Base-by-base conservation (phyloP, 2,113 vertebrate genomes). In the Ptilonorhynchus violaceus region DNA sequence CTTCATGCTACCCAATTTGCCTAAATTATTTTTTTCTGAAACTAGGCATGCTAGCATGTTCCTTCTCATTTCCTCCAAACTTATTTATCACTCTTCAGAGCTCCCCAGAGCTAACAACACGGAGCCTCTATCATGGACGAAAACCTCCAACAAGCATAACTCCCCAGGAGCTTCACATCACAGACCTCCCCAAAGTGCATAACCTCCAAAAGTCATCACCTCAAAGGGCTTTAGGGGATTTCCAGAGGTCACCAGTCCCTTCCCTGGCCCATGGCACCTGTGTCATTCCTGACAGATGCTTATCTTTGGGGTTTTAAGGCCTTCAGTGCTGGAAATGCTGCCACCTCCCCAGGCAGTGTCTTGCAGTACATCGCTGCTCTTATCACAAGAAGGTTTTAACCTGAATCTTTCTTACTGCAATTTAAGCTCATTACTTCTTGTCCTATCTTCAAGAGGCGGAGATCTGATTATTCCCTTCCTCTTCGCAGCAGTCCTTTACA, bases 401-500 rank as follows among this genome's bases (percentile, higher is more conserved):
- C 76, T 37, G 69, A 77, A 80, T 92, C 91, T 66, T 73, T 69
- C 96, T 70, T 56, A 41, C 60, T 35, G 68, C 95, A 93, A 83
- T 93, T 96, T 78, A 92, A 95, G 31, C 76, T 83, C 76, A 93
- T 96, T 91, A 81, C 52, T 86, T 73, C 80, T 95, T 84, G 64
- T 60, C 64, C 86, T 96, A 72, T 85, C 93, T 86, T 72, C 93
- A 64, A 75, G 44, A 91, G 60, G 44, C 14, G 47, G 91, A 75
- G 50, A 84, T 63, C 62, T 89, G 89, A 96, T 96, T 85, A 87
- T 81, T 84, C 35, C 47, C 44, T 95, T 96, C 94, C 96, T 96
- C 80, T 95, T 41, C 56, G 68, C 84, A 81, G 84, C 16, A 33
- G 56, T 22, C 58, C 60, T 75, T 72, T 47, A 52, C 68, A 41